phyloP scores from a whole-genome alignment of 2,888 invertebrate genomes.

The Trilocha varians region DNA sequence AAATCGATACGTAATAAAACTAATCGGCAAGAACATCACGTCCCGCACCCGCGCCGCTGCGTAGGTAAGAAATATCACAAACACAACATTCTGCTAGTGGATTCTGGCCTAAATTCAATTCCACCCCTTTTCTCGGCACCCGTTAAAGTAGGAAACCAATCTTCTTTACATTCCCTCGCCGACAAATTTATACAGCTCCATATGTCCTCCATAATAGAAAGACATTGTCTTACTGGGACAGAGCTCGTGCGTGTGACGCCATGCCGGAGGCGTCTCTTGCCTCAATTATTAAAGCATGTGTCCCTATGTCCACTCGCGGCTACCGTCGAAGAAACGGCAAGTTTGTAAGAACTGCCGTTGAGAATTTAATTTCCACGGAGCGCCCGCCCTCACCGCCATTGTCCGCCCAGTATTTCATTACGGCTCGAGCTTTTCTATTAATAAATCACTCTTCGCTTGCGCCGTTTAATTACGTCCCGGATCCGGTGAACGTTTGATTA shows the following conservation, averaged over 20 bases:
- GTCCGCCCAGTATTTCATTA: slow-evolving; percentile 73
- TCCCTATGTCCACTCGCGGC: slow-evolving; percentile 30
- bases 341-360: slow-evolving; percentile 43
- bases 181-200: slow-evolving; percentile 69
- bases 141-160: slow-evolving; percentile 63
- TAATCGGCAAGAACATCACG: slow-evolving; percentile 50
- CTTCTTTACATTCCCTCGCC: slow-evolving; percentile 69
- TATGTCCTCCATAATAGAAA: slow-evolving; percentile 53
- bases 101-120: slow-evolving; percentile 68
- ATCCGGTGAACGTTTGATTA: slow-evolving; percentile 70
- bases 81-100: slow-evolving; percentile 47
- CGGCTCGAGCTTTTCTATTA: slow-evolving; percentile 72
- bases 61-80: slow-evolving; percentile 59
- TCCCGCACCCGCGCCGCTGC: slow-evolving; percentile 37
- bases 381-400: slow-evolving; percentile 64
- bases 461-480: slow-evolving; percentile 71
- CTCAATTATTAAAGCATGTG: slow-evolving; percentile 55
- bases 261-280: slow-evolving; percentile 24
- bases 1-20: slow-evolving; percentile 41
- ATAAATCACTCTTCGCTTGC: slow-evolving; percentile 73
- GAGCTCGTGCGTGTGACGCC: slow-evolving; percentile 13
- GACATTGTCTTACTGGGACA: slow-evolving; percentile 17
- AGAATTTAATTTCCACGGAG: slow-evolving; percentile 70
- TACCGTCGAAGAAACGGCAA: slow-evolving; percentile 54
- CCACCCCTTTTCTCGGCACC: slow-evolving; percentile 57